Percentiles rank a stretch among this genome's conserved stretches.
Conservation (phyloP, 2,888 invertebrate species). For the Leucophora obtusa region DNA sequence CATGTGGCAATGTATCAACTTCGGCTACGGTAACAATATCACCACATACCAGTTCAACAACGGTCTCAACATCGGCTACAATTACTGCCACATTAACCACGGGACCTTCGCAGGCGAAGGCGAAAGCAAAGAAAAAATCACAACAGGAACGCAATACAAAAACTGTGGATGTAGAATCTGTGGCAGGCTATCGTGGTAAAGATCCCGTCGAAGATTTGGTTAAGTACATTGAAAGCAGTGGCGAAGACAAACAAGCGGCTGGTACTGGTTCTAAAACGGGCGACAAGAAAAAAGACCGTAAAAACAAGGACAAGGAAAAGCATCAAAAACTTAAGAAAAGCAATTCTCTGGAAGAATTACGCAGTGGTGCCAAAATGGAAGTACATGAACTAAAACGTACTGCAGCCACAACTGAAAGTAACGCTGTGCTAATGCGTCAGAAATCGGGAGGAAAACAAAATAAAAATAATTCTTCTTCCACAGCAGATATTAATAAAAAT, state of each 20-base stretch:
- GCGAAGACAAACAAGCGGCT: conserved; percentile 74
- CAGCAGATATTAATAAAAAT: conserved; percentile 73
- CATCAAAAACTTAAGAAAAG: conserved; percentile 82
- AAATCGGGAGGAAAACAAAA: conserved; percentile 70
- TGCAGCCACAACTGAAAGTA: conserved; percentile 74
- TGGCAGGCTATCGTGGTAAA: conserved; percentile 88
- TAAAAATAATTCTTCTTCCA: conserved; percentile 72
- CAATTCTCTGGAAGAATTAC: conserved; percentile 88
- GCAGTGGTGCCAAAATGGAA: conserved; percentile 86
- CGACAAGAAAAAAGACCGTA: conserved; percentile 78
- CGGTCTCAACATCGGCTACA: conserved; percentile 78
- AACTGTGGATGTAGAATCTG: conserved; percentile 80
- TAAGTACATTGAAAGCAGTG: conserved; percentile 86
- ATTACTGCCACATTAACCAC: conserved; percentile 73
- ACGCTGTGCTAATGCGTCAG: conserved; percentile 75
- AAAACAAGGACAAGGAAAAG: conserved; percentile 79
- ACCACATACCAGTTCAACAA: conserved; percentile 79
- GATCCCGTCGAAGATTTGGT: conserved; percentile 88
- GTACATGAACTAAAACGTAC: conserved; percentile 81
- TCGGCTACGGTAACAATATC: conserved; percentile 65
- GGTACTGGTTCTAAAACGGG: conserved; percentile 57
- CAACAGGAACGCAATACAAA: conserved; percentile 80
- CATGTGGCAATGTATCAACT: conserved; percentile 57
- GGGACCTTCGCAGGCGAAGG: conserved; percentile 82
- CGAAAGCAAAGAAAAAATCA: conserved; percentile 80